phyloP scores from a whole-genome alignment of 2,113 vertebrate species.

The Chionis minor region DNA sequence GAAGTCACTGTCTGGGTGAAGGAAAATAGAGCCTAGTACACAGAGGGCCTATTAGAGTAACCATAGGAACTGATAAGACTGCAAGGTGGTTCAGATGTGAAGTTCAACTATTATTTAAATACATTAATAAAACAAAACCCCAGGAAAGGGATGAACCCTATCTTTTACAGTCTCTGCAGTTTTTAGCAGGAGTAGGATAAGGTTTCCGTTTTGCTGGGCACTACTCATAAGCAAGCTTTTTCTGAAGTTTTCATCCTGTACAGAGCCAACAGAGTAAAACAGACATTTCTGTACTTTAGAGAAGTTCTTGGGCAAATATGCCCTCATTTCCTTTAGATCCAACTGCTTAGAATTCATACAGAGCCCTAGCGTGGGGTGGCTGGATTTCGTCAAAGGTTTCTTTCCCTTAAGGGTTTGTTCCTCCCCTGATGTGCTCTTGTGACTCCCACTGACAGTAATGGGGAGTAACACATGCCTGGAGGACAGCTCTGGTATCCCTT shows the following conservation, averaged over 20 bases:
- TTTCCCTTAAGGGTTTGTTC: slow-evolving; percentile 15
- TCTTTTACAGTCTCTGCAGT: not conserved
- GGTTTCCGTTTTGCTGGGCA: not conserved
- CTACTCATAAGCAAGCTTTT: not conserved
- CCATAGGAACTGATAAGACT: not conserved
- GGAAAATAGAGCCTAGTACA: not conserved
- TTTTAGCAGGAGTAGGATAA: not conserved
- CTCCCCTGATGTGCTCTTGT: not conserved
- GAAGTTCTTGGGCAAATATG: not conserved
- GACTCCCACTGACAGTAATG: not conserved
- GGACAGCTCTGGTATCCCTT: not conserved
- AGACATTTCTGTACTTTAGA: not conserved
- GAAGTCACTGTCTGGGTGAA: not conserved
- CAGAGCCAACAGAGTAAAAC: not conserved
- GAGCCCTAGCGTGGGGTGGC: not conserved
- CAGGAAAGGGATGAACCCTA: not conserved
- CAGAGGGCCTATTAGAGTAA: not conserved
- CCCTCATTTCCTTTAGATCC: slow-evolving; percentile 1
- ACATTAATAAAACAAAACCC: not conserved
- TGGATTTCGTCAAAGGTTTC: not conserved
- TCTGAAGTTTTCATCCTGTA: not conserved
- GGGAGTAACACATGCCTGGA: not conserved
- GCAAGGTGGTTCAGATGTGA: not conserved
- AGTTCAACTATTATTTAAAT: not conserved
- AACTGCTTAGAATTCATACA: not conserved